Conservation (phyloP, 1,140 invertebrate species). For the Euborellia annulipes region DNA sequence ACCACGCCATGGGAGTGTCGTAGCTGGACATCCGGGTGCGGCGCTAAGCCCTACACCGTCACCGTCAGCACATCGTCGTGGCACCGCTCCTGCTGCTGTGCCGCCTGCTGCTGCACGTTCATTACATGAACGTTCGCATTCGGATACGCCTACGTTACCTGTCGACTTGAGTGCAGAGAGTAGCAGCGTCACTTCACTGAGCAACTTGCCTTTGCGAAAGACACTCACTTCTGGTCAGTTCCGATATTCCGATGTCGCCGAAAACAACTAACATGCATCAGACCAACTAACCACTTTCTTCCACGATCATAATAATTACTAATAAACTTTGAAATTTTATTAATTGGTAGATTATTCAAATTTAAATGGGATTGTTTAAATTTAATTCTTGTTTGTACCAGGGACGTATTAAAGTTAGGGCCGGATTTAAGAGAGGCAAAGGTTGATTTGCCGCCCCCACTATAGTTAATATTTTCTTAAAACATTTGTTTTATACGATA, state of each 20-base stretch:
- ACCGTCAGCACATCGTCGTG: constrained; percentile 22
- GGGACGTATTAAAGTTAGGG: too few species aligned
- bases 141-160: constrained; percentile 62
- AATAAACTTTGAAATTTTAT: too few species aligned
- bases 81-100: constrained; percentile 9
- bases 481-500: too few species aligned
- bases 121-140: constrained; percentile 75
- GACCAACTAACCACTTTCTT: not conserved
- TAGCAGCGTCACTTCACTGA: constrained; percentile 84
- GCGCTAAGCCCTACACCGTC: constrained; percentile 33
- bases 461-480: too few species aligned
- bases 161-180: constrained; percentile 87
- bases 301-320: not conserved
- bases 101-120: constrained; percentile 28
- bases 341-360: too few species aligned
- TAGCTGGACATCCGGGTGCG: constrained; percentile 29
- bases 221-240: constrained; percentile 63
- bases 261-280: not conserved
- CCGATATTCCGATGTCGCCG: not conserved
- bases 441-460: too few species aligned
- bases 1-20: constrained; percentile 40
- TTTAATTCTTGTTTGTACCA: too few species aligned
- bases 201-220: constrained; percentile 74
- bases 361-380: too few species aligned
- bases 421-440: too few species aligned